Conservation (phyloP, 2,797 vertebrate genomes). For the Erethizon dorsatum region DNA sequence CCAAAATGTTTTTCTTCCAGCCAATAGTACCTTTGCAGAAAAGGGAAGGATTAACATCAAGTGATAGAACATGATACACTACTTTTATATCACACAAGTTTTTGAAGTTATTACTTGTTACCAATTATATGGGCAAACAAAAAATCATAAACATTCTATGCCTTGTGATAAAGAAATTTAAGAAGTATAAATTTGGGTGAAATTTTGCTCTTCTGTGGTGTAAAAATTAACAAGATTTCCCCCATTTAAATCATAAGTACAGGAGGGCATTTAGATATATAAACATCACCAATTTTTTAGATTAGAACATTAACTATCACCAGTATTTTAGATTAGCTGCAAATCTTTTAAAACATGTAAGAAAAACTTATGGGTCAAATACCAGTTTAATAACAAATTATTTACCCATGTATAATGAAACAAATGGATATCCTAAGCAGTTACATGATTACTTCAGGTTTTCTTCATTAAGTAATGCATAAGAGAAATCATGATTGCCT, state of each 20-base stretch:
- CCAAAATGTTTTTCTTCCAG: conserved; percentile 88
- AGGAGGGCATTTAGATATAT: conserved; percentile 77
- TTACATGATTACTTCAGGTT: conserved; percentile 77
- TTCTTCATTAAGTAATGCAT: conserved; percentile 80
- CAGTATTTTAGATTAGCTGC: conserved; percentile 89
- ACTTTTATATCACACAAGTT: conserved; percentile 93
- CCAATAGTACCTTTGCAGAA: conserved; percentile 93
- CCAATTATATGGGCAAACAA: conserved; percentile 90
- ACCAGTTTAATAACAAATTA: conserved; percentile 85
- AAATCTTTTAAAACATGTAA: conserved; percentile 87
- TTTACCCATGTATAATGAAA: conserved; percentile 80
- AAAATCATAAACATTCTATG: conserved; percentile 86
- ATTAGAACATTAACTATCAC: too few species aligned
- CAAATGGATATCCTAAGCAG: conserved; percentile 83
- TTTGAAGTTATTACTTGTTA: conserved; percentile 88
- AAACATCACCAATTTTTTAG: conserved; percentile 86
- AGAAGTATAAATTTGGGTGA: conserved; percentile 90
- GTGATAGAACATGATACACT: conserved; percentile 92
- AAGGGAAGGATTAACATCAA: conserved; percentile 90
- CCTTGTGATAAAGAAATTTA: conserved; percentile 86
- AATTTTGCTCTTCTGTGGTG: conserved; percentile 88
- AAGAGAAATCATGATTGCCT: conserved; percentile 76
- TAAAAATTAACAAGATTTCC: conserved; percentile 87
- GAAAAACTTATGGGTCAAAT: conserved; percentile 85
- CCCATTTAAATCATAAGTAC: conserved; percentile 89